Base-by-base conservation (phyloP, 2,888 invertebrate genomes). In the Drosophila tripunctata region DNA sequence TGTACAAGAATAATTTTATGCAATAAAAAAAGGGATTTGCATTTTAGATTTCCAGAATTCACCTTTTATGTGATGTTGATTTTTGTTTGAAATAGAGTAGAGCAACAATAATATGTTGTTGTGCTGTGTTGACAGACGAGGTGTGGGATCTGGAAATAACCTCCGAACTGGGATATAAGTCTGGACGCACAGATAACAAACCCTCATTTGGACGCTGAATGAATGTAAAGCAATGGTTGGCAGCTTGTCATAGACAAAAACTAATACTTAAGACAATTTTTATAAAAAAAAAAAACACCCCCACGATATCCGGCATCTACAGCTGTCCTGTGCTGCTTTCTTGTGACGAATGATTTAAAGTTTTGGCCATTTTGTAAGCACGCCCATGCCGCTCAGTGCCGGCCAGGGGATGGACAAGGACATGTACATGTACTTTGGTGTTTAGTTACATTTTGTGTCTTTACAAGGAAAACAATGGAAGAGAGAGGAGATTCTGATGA, bases 11-110 rank as follows among this genome's bases (percentile, higher is more conserved):
- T 89, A 89, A 88, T 89, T 89, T 81, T 75, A 81, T 81, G 74
- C 83, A 79, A 88, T 88, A 89, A 88, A 89, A 89, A 89, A 73
- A 27, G 22, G 36, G 87, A 89, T 88, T 88, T 88, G 81, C 85
- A 83, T 89, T 87, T 89, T 78, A 81, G 71, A 89, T 84, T 88
- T 65, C 14, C 33, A 61, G 35, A 38, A 63, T 55, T 67, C 69
- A 80, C 81, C 87, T 85, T 78, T 67, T 76, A 58, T 58, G 44
- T 71, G 51, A 56, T 86, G 85, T 87, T 80, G 85, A 80, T 87
- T 80, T 84, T 80, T 84, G 87, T 77, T 71, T 82, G 67, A 35
- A n/a, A 33, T 19, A 48, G 14, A 47, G 31, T 14, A 38, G 15
- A 6, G 43, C 54, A 52, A 57, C 73, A 62, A 82, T 55, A 77